Evolutionary conservation across 2,113 vertebrate genomes (phyloP).

Genomic region (Castor canadensis): DNA sequence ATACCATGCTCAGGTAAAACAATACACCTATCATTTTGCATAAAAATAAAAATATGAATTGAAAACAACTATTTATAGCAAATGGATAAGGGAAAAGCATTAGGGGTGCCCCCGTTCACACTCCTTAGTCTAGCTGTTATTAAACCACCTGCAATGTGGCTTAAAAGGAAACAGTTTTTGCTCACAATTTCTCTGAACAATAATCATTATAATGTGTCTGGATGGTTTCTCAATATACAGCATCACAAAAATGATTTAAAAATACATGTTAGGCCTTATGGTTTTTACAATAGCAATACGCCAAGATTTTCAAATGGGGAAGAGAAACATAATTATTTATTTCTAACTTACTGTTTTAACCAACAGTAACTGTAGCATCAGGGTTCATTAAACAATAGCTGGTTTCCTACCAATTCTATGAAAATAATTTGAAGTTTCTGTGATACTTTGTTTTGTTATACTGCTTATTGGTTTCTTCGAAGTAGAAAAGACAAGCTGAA

Average conservation of each 20-base stretch:
- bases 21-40: not conserved
- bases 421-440: conserved; percentile 68
- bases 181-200: not conserved
- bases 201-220: not conserved
- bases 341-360: conserved; percentile 61
- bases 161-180: not conserved
- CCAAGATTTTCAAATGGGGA: conserved; percentile 50
- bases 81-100: not conserved
- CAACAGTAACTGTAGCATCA: conserved; percentile 51
- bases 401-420: conserved; percentile 52
- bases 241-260: conserved; percentile 53
- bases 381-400: conserved; percentile 74
- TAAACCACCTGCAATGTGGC: not conserved
- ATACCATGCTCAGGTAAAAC: not conserved
- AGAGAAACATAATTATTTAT: conserved; percentile 65
- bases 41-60: not conserved
- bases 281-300: conserved; percentile 49
- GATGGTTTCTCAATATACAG: not conserved
- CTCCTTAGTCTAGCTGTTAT: not conserved
- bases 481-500: conserved; percentile 41
- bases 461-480: conserved; percentile 59
- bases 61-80: not conserved
- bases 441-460: conserved; percentile 60
- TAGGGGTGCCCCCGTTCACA: not conserved
- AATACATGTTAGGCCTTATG: conserved; percentile 13